Conservation (phyloP, 2,888 invertebrate species). For the Hydroisotoma schaefferi region DNA sequence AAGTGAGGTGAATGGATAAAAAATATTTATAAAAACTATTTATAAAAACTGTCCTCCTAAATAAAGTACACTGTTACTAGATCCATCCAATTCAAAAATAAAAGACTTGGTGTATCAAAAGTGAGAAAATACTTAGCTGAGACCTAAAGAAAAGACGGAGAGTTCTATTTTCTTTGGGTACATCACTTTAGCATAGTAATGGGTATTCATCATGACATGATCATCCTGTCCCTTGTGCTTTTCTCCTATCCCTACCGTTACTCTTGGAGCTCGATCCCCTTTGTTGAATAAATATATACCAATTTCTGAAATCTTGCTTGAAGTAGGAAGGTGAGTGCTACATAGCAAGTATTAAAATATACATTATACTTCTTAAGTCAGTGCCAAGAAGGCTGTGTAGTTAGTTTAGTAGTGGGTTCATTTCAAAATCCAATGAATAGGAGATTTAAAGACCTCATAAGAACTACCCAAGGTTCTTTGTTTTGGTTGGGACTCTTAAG, state of each 20-base stretch:
- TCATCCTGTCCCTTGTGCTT: constrained; percentile 26
- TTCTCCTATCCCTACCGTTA: constrained; percentile 12
- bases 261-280: neutral
- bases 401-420: neutral
- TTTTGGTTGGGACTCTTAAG: constrained; percentile 7
- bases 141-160: no score
- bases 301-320: neutral
- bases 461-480: constrained; percentile 13
- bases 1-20: constrained; percentile 13
- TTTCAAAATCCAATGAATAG: constrained; percentile 15
- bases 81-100: constrained; percentile 14
- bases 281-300: neutral
- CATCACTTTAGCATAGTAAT: constrained; percentile 45
- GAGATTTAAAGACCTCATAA: constrained; percentile 12
- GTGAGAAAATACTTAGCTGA: constrained; percentile 2
- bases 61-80: no score
- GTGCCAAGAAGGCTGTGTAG: neutral
- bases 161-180: constrained; percentile 42
- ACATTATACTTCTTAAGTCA: no score
- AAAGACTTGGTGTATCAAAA: constrained; percentile 1
- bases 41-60: constrained; percentile 2
- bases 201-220: constrained; percentile 41
- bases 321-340: neutral
- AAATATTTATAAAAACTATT: neutral
- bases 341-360: neutral